These are phyloP conservation scores for Ferdinandea cuprea DNA, from an alignment of 2,888 invertebrate genomes.

Conservation along the genomic window DNA sequence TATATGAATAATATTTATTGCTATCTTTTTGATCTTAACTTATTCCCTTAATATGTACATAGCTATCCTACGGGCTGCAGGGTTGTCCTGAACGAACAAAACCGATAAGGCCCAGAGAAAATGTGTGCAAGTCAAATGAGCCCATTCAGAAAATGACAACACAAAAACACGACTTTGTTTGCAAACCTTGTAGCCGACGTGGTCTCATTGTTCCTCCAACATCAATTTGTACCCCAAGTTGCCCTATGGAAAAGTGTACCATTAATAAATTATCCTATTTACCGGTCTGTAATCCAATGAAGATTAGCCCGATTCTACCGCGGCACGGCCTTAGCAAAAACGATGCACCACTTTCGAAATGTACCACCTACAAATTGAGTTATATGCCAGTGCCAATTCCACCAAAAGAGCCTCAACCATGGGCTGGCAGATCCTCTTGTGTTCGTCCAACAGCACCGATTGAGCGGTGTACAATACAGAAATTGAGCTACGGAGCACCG, in stretches of 20 bases:
- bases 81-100: constrained; percentile 84
- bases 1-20: constrained; percentile 31
- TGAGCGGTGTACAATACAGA: constrained; percentile 85
- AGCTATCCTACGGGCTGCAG: constrained; percentile 86
- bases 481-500: constrained; percentile 86
- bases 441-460: constrained; percentile 80
- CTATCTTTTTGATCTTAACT: neutral
- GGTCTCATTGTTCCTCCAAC: constrained; percentile 78
- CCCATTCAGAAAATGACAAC: constrained; percentile 90
- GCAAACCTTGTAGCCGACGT: constrained; percentile 84
- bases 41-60: too few species aligned
- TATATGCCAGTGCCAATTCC: constrained; percentile 83
- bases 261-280: constrained; percentile 81
- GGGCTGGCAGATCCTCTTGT: constrained; percentile 79
- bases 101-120: constrained; percentile 86
- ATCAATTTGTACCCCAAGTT: constrained; percentile 78
- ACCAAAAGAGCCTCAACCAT: constrained; percentile 80
- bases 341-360: constrained; percentile 79
- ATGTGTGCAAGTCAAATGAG: constrained; percentile 85
- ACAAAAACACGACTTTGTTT: constrained; percentile 88
- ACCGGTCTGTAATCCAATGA: constrained; percentile 79
- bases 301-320: constrained; percentile 77
- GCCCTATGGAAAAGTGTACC: constrained; percentile 80
- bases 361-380: constrained; percentile 85
- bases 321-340: constrained; percentile 79